Evolutionary conservation across 2,113 vertebrate species (phyloP).

Genomic region (Phrynocephalus versicolor): DNA sequence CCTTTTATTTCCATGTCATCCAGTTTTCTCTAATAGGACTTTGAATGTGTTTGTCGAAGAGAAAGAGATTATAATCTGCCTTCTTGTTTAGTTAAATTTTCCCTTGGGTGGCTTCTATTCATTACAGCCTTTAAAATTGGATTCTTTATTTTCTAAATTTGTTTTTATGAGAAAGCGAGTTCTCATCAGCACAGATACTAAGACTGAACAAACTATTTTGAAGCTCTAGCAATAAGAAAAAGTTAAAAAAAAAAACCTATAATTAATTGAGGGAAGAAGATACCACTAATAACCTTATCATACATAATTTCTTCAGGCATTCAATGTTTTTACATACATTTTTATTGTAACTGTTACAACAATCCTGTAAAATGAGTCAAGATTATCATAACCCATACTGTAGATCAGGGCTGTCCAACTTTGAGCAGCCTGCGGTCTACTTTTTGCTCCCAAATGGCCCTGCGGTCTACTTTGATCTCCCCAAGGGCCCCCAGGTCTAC

Average conservation of each 20-base stretch:
- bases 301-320: background rate
- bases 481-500: no score
- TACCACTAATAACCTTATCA: no score
- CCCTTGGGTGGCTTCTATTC: no score
- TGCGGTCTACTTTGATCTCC: no score
- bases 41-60: no score
- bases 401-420: no score
- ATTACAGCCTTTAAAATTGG: background rate
- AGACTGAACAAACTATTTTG: conserved; percentile 23
- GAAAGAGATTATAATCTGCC: conserved; percentile 1
- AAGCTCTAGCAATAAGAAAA: background rate
- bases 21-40: no score
- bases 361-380: no score
- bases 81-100: background rate
- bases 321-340: background rate
- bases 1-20: no score
- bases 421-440: no score
- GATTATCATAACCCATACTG: no score
- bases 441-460: no score
- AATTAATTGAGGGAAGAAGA: background rate
- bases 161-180: background rate
- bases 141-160: background rate
- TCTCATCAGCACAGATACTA: background rate
- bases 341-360: background rate
- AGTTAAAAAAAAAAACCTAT: background rate